Percentiles rank a stretch among this genome's conserved stretches.
These are phyloP conservation scores for Cercopithecus mona DNA, from an alignment of 2,113 vertebrate species.

Conservation along the genomic window DNA sequence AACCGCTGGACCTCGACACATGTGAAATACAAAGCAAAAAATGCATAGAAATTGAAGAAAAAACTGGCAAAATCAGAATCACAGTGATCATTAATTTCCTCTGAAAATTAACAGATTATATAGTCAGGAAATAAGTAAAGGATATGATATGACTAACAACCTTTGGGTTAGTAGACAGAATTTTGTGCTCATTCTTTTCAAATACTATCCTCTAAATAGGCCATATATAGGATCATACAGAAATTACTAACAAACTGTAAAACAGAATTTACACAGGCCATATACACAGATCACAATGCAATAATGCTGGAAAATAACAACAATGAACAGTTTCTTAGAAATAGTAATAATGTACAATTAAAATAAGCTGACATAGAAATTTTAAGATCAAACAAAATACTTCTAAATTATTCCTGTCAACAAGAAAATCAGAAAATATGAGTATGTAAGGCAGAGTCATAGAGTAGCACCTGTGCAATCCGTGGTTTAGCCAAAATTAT, in stretches of 20 bases:
- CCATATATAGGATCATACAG: background rate
- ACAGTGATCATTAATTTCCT: background rate
- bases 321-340: background rate
- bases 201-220: background rate
- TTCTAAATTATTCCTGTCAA: background rate
- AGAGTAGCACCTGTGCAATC: background rate
- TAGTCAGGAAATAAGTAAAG: background rate
- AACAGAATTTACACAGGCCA: background rate
- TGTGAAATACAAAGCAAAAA: conserved; percentile 14
- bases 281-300: background rate
- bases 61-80: background rate
- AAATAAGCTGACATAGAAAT: background rate
- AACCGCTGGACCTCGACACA: background rate
- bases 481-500: background rate
- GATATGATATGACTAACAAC: background rate
- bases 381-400: conserved; percentile 27
- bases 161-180: background rate
- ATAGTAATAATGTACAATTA: background rate
- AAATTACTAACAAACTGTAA: background rate
- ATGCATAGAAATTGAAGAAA: background rate
- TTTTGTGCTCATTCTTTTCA: background rate
- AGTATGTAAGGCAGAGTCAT: background rate
- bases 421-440: background rate
- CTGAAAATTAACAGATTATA: conserved; percentile 23
- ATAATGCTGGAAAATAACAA: background rate